Conservation (phyloP, 92 coral and sea anemone species). For the Porites rus region DNA sequence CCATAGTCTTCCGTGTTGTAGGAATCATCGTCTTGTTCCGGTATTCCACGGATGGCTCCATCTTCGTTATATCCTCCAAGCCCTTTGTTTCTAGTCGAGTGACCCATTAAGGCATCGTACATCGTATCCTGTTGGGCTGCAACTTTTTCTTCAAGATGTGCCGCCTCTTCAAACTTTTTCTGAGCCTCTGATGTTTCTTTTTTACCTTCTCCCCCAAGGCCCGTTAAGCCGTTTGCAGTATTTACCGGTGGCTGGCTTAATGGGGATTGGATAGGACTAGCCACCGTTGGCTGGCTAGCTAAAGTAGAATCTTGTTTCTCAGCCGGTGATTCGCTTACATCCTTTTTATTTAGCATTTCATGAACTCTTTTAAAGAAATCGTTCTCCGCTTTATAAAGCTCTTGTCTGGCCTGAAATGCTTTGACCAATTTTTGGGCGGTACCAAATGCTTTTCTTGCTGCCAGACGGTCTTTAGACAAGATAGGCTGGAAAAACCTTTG, state of each 20-base stretch:
- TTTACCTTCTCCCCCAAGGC: neutral
- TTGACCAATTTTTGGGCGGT: slow-evolving; percentile 85
- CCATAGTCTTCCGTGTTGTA: slow-evolving; percentile 77
- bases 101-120: slow-evolving; percentile 77
- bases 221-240: slow-evolving; percentile 17
- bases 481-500: neutral
- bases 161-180: slow-evolving; percentile 80
- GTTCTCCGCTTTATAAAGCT: slow-evolving; percentile 82
- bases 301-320: slow-evolving; percentile 24
- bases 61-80: slow-evolving; percentile 70
- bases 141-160: slow-evolving; percentile 90
- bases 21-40: slow-evolving; percentile 27
- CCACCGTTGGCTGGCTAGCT: slow-evolving; percentile 21
- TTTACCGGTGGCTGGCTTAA: slow-evolving; percentile 13
- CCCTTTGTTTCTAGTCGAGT: slow-evolving; percentile 56
- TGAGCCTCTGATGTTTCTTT: slow-evolving; percentile 51
- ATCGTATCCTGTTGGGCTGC: slow-evolving; percentile 88
- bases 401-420: slow-evolving; percentile 87
- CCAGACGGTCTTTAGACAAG: slow-evolving; percentile 71
- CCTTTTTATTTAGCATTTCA: slow-evolving; percentile 84
- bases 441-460: slow-evolving; percentile 86
- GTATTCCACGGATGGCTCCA: slow-evolving; percentile 43
- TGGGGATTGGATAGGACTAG: slow-evolving; percentile 41
- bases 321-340: slow-evolving; percentile 8
- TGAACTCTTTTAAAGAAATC: slow-evolving; percentile 83